Evolutionary conservation across 2,113 vertebrate species (phyloP), one percentile per base, ranked within the genome.

Genomic region (Odontesthes bonariensis): DNA sequence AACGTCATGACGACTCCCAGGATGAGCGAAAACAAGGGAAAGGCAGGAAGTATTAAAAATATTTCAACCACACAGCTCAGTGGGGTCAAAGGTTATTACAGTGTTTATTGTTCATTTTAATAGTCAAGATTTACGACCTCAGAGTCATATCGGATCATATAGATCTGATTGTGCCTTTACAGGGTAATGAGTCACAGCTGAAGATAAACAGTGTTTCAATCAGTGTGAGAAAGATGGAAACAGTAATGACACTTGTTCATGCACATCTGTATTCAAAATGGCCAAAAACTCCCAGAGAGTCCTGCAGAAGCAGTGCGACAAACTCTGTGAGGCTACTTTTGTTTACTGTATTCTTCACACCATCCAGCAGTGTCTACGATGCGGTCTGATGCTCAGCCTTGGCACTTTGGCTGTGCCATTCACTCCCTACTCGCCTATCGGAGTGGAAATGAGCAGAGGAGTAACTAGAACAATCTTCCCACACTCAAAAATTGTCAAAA

Each of bases 261-360:
- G 56, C 55, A 71, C 59, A 56, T 83, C 40, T 70, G 64, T 74
- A 59, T 78, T 78, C 54, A 74, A 16, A 59, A 44, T 65, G 75
- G 42, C 16, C 22, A 49, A 27, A 67, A 27, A 6, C 20, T 7
- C 35, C 33, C 16, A 47, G 60, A 44, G 8, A 13, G 23, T 22
- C 40, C 33, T 5, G 16, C 14, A 22, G 32, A 12, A 52, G 33
- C 32, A 12, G 35, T 2, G 20, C 16, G 51, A 8, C 14, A 27
- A 54, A 42, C 33, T 1, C 51, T 27, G 33, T 67, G 33, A 67
- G 4, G 51, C 51, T 19, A 51, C 64, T 54, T 67, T 40, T 67
- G 38, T 67, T 67, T 17, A 27, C 51, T 23, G n/a, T 23, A 40
- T 67, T 19, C 8, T 58, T 62, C 42, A 44, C 42, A 44, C 13